phyloP scores from a whole-genome alignment of 2,888 invertebrate species.

The Embidobia sp. region DNA sequence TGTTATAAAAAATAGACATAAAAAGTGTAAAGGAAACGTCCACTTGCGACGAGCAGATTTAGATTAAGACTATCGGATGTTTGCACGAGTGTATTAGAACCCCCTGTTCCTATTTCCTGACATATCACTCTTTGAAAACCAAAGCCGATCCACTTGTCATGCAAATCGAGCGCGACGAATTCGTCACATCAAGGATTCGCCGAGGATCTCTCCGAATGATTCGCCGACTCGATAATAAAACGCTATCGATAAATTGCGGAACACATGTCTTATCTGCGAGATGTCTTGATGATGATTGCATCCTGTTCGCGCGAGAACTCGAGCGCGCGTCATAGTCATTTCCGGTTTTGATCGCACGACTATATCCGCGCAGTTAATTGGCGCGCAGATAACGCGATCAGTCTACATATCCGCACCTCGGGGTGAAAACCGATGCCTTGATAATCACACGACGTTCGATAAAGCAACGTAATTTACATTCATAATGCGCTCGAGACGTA shows the following conservation, averaged over 20 bases:
- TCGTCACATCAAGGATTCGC: constrained; percentile 18
- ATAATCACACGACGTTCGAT: constrained; percentile 49
- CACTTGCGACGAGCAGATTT: too few species aligned
- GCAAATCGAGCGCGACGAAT: background rate
- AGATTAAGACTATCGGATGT: too few species aligned
- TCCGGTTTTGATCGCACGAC: constrained; percentile 53
- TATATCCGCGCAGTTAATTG: constrained; percentile 59
- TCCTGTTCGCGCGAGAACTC: constrained; percentile 39
- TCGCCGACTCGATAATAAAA: constrained; percentile 32
- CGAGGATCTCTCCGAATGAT: background rate
- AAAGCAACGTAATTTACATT: constrained; percentile 55
- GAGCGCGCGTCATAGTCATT: constrained; percentile 41
- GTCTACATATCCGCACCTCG: constrained; percentile 57
- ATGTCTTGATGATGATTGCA: constrained; percentile 54
- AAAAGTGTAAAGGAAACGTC: too few species aligned
- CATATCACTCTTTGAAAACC: too few species aligned
- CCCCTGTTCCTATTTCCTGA: too few species aligned
- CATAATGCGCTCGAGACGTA: constrained; percentile 23
- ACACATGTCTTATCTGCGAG: constrained; percentile 41
- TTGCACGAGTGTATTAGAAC: too few species aligned
- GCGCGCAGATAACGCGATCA: constrained; percentile 59
- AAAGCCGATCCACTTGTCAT: constrained; percentile 4
- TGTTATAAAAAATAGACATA: too few species aligned
- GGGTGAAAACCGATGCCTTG: constrained; percentile 42
- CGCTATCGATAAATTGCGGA: constrained; percentile 35